Evolutionary conservation across 2,113 vertebrate species (phyloP).

Genomic region (Platichthys flesus): DNA sequence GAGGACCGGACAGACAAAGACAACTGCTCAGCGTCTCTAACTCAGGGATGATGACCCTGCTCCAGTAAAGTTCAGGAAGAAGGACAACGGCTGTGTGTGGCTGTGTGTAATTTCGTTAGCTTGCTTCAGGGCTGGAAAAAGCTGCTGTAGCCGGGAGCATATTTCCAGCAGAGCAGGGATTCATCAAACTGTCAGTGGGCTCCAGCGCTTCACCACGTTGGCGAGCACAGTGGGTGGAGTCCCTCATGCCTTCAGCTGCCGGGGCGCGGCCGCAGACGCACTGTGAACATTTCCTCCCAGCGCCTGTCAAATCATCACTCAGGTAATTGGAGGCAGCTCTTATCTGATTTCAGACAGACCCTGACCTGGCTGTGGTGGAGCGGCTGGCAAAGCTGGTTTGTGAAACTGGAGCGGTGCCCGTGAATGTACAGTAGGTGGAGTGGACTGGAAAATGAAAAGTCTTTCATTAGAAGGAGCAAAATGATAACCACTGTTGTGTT

Average conservation of each 20-base stretch:
- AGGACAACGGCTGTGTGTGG: conserved; percentile 30
- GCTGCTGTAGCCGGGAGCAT: conserved; percentile 19
- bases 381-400: conserved; percentile 15
- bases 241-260: conserved; percentile 37
- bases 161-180: conserved; percentile 30
- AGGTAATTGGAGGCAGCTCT: conserved; percentile 27
- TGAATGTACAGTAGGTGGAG: background rate
- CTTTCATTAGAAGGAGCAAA: no score
- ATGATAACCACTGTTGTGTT: no score
- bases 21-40: conserved; percentile 20
- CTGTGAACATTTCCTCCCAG: conserved; percentile 23
- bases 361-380: conserved; percentile 10
- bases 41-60: conserved; percentile 19
- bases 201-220: conserved; percentile 33
- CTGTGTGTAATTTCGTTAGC: conserved; percentile 18
- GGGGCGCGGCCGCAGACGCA: conserved; percentile 28
- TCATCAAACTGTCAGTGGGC: conserved; percentile 51
- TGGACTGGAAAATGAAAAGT: no score
- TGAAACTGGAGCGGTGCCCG: conserved; percentile 10
- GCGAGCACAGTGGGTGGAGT: conserved; percentile 27
- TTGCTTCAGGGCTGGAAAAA: conserved; percentile 27
- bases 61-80: conserved; percentile 29
- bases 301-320: conserved; percentile 14
- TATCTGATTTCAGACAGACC: conserved; percentile 1
- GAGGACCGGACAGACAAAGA: conserved; percentile 40